phyloP scores from a whole-genome alignment of 2,888 invertebrate genomes.

The Panzeria rudis region DNA sequence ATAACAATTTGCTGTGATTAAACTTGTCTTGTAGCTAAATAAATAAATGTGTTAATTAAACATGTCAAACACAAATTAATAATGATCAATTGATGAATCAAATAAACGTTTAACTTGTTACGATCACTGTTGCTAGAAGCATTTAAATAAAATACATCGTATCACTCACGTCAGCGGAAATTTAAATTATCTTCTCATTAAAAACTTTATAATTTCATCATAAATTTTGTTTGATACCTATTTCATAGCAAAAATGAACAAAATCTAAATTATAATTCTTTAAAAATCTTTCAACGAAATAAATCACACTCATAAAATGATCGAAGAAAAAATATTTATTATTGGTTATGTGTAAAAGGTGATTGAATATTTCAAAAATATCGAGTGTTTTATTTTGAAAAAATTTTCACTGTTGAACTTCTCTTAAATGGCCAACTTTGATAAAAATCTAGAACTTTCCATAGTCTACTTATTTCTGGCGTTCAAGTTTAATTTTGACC shows the following conservation, averaged over 20 bases:
- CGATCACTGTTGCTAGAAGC: background rate
- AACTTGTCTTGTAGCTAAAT: constrained; percentile 34
- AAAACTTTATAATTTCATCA: constrained; percentile 22
- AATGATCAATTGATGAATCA: constrained; percentile 3
- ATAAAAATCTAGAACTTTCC: too few species aligned
- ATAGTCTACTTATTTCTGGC: too few species aligned
- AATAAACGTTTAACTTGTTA: constrained; percentile 11
- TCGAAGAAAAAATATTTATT: background rate
- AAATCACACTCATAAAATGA: background rate
- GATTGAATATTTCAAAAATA: background rate
- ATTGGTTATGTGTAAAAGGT: constrained; percentile 4
- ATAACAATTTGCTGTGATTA: constrained; percentile 43
- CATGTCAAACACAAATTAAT: constrained; percentile 37
- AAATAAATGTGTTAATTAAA: constrained; percentile 48
- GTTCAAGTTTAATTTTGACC: too few species aligned
- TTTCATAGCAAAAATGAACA: background rate
- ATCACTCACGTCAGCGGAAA: constrained; percentile 58
- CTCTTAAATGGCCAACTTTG: too few species aligned
- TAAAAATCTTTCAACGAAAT: background rate
- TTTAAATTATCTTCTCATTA: constrained; percentile 38
- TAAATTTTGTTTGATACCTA: background rate
- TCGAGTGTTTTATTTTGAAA: too few species aligned
- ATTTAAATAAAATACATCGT: constrained; percentile 22
- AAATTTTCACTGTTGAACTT: too few species aligned
- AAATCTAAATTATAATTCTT: background rate